These are phyloP conservation scores for Benitochromis conjunctus DNA, from an alignment of 2,113 vertebrate species.

Conservation along the genomic window DNA sequence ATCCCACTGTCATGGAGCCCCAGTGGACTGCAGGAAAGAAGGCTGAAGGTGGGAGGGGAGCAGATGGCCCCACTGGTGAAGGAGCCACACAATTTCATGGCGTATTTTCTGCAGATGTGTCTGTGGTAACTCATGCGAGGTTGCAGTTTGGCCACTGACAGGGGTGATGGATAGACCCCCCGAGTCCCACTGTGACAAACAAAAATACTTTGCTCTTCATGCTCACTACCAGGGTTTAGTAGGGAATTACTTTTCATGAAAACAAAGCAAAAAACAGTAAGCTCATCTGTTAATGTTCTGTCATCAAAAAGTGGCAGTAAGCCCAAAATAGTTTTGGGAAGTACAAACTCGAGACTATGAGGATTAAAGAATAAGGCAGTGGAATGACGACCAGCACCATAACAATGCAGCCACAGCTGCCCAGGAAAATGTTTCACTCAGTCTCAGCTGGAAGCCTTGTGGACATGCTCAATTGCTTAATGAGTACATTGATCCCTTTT, in stretches of 20 bases:
- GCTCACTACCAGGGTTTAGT: neutral
- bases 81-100: constrained; percentile 93
- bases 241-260: neutral
- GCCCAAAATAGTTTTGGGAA: neutral
- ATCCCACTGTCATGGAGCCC: constrained; percentile 6
- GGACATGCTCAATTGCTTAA: constrained; percentile 25
- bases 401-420: constrained; percentile 31
- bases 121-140: constrained; percentile 72
- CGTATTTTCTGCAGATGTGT: constrained; percentile 89
- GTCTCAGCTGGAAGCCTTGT: constrained; percentile 1
- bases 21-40: constrained; percentile 4
- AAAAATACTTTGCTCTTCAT: constrained; percentile 25
- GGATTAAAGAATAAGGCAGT: neutral
- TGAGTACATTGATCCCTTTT: constrained; percentile 38
- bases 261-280: constrained; percentile 12
- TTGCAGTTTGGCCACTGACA: constrained; percentile 60
- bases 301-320: neutral
- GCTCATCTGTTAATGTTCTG: neutral
- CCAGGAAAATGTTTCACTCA: neutral
- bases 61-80: constrained; percentile 79
- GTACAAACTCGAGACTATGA: neutral
- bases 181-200: constrained; percentile 31
- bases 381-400: neutral
- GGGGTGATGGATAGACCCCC: constrained; percentile 74
- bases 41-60: constrained; percentile 46